Evolutionary conservation across 2,888 invertebrate genomes (phyloP), one percentile per base, ranked within the genome.

Genomic region (Xylocampa areola): DNA sequence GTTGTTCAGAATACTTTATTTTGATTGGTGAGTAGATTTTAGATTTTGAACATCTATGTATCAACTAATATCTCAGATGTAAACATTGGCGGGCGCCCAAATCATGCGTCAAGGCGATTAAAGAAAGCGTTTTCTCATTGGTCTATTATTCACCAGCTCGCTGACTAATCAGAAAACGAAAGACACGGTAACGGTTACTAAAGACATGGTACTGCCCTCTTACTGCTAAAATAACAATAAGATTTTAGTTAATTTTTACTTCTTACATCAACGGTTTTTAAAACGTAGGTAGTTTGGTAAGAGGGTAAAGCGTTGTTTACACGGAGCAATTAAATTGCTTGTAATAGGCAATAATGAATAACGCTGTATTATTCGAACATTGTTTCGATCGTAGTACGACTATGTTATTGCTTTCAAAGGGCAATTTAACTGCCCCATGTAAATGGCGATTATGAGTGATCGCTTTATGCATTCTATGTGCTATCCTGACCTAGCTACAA

Each of bases 381-480:
- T n/a, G n/a, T n/a, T n/a, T n/a, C n/a, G n/a, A n/a, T n/a, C n/a
- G n/a, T n/a, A n/a, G n/a, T n/a, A n/a, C n/a, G n/a, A n/a, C n/a
- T n/a, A n/a, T n/a, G n/a, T n/a, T n/a, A n/a, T n/a, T n/a, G n/a
- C n/a, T n/a, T n/a, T n/a, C n/a, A n/a, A n/a, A n/a, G n/a, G n/a
- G n/a, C n/a, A n/a, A n/a, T n/a, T n/a, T n/a, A n/a, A n/a, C n/a
- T n/a, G n/a, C n/a, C n/a, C n/a, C n/a, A n/a, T n/a, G n/a, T n/a
- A n/a, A n/a, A n/a, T n/a, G n/a, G n/a, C n/a, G n/a, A n/a, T n/a
- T n/a, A n/a, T n/a, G 67, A 49, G 70, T 55, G 68, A 45, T 78
- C 70, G 86, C 85, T 86, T 86, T 64, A 71, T 44, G 68, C 73
- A 55, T 64, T 76, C 58, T 80, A 76, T 86, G 81, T 82, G 85